Evolutionary conservation across 2,888 invertebrate species (phyloP), one percentile per base, ranked within the genome.

Genomic region (Macaria notata): DNA sequence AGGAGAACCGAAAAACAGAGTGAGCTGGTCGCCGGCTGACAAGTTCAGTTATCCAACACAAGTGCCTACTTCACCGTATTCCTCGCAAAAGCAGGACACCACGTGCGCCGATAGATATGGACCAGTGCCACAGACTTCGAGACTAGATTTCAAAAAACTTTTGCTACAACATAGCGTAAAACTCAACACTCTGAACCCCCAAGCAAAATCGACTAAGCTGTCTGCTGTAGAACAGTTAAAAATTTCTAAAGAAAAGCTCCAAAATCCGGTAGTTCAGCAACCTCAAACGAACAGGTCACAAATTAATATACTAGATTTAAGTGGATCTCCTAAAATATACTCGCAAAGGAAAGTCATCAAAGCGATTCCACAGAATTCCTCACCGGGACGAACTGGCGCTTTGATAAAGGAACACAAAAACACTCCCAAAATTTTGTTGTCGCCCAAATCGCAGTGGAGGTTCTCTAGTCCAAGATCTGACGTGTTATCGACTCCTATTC

Each of bases 401-500:
- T 77, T 93, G 51, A 81, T 89, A 62, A 92, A 92, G 63, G 88
- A 90, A 69, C 90, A 92, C 57, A 93, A 93, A 73, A 88, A 86
- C 59, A 92, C 93, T 3, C 93, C 93, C 0, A 92, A 92, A 81
- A 96, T 96, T 76, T 86, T 95, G 49, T 83, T 95, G 42, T 94
- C 95, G 54, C 95, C 95, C 0, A 93, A 94, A 63, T 94, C 95
- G 0, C 94, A 93, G 61, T 95, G 95, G 95, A 88, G 95, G 64
- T 95, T 95, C 72, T 93, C 94, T 41, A 95, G 94, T 66, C 95
- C 95, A 1, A 92, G 96, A 70, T 96, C 95, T 30, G 96, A 97
- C 73, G 96, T 97, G 52, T 93, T 97, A 75, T 96, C 97, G 44
- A 95, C 96, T 46, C 96, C 97, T 56, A 97, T 97, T 80, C 95